A percentile compares a stretch with the other conserved stretches of the same genome.
These are phyloP conservation scores for Sebastes aleutianus DNA, from an alignment of 2,797 vertebrate genomes.

Conservation along the genomic window DNA sequence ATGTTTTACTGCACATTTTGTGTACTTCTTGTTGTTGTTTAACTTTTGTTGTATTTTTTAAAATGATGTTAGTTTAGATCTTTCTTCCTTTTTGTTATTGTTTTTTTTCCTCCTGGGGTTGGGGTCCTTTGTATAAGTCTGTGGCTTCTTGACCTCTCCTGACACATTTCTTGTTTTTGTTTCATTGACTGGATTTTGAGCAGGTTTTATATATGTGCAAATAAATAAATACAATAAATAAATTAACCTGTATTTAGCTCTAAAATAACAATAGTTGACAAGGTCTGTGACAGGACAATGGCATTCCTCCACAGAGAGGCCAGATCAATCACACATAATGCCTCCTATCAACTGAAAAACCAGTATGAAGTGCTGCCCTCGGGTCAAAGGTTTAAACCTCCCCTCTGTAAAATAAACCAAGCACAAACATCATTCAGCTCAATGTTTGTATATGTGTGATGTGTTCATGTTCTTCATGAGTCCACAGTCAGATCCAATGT, in stretches of 20 bases:
- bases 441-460: neutral
- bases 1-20: too few relatives aligned
- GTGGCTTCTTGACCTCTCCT: too few relatives aligned
- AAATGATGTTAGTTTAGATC: too few relatives aligned
- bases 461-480: neutral
- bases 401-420: conserved; percentile 1
- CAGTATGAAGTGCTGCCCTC: neutral
- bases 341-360: neutral
- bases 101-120: too few relatives aligned
- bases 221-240: too few relatives aligned
- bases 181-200: too few relatives aligned
- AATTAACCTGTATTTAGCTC: neutral
- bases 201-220: too few relatives aligned
- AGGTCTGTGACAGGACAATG: neutral
- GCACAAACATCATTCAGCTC: neutral
- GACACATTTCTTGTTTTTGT: too few relatives aligned
- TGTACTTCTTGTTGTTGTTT: too few relatives aligned
- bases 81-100: too few relatives aligned
- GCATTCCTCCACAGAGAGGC: neutral
- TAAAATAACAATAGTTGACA: neutral
- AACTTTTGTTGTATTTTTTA: too few relatives aligned
- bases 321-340: neutral
- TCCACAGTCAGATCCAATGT: neutral
- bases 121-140: too few relatives aligned
- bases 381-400: conserved; percentile 41